phyloP scores from a whole-genome alignment of 2,113 vertebrate species.

The Gnathonemus echidnorhynchus region DNA sequence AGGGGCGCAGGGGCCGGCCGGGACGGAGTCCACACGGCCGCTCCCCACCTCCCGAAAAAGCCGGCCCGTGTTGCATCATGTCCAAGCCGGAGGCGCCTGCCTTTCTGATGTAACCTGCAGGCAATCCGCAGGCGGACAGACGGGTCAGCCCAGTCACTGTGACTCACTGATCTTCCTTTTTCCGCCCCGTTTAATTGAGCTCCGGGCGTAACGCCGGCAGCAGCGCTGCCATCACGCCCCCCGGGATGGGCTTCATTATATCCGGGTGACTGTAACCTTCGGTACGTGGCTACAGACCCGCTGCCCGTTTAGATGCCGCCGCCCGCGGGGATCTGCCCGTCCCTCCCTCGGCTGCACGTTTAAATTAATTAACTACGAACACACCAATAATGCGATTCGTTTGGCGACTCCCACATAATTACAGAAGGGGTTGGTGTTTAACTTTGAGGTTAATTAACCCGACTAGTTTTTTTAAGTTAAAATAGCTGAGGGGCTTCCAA shows the following conservation, averaged over 20 bases:
- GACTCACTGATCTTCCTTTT: background rate
- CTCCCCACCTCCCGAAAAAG: background rate
- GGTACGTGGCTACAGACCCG: background rate
- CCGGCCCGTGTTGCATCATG: constrained; percentile 1
- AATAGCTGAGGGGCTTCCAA: background rate
- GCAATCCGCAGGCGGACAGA: background rate
- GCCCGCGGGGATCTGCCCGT: too few relatives aligned
- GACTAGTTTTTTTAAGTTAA: background rate
- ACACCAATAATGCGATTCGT: background rate
- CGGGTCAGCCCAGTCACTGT: background rate
- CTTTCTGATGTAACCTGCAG: constrained; percentile 20
- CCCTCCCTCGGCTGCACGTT: background rate
- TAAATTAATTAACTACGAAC: background rate
- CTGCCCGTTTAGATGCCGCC: background rate
- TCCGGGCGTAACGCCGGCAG: background rate
- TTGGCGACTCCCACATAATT: background rate
- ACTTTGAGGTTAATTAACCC: background rate
- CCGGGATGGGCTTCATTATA: background rate
- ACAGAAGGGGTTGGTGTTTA: background rate
- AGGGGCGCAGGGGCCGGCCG: too few relatives aligned
- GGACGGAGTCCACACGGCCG: background rate
- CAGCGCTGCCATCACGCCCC: background rate
- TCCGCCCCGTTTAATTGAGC: background rate
- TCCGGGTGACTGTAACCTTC: background rate
- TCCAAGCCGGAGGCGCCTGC: too few relatives aligned